Evolutionary conservation across 2,888 invertebrate species (phyloP).

Genomic region (Clostera curtula): DNA sequence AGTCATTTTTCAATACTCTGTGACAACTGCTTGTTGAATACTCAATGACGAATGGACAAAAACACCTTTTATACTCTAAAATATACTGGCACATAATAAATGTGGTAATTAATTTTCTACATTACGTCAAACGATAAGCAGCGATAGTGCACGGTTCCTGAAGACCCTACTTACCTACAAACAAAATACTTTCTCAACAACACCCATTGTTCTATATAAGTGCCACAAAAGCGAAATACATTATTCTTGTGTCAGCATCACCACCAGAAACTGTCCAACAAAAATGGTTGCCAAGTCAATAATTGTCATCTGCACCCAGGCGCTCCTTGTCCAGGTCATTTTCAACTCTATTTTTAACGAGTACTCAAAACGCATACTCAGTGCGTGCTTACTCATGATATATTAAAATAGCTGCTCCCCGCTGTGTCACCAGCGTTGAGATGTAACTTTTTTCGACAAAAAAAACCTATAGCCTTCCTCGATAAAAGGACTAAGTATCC

Average conservation of each 20-base stretch:
- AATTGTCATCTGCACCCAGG: constrained; percentile 26
- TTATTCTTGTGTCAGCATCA: constrained; percentile 8
- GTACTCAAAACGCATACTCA: too few species aligned
- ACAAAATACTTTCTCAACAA: constrained; percentile 1
- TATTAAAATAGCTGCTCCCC: too few species aligned
- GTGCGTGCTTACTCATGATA: too few species aligned
- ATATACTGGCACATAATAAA: too few species aligned
- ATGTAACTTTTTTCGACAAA: too few species aligned
- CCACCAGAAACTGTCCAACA: constrained; percentile 8
- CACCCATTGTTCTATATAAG: constrained; percentile 5
- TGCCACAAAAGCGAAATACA: background rate
- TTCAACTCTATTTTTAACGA: too few species aligned
- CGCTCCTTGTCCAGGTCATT: constrained; percentile 6
- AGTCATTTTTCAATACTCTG: constrained; percentile 11
- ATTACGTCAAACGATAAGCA: too few species aligned
- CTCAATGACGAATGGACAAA: background rate
- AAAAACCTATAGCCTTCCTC: too few species aligned
- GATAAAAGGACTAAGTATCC: too few species aligned
- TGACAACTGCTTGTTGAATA: constrained; percentile 7
- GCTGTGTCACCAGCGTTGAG: too few species aligned
- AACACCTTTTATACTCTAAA: constrained; percentile 4
- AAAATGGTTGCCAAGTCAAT: constrained; percentile 29
- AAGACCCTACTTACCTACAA: constrained; percentile 4
- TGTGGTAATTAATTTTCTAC: too few species aligned
- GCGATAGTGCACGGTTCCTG: constrained; percentile 5